Evolutionary conservation across 2,113 vertebrate genomes (phyloP).

Genomic region (Neomonachus schauinslandi): DNA sequence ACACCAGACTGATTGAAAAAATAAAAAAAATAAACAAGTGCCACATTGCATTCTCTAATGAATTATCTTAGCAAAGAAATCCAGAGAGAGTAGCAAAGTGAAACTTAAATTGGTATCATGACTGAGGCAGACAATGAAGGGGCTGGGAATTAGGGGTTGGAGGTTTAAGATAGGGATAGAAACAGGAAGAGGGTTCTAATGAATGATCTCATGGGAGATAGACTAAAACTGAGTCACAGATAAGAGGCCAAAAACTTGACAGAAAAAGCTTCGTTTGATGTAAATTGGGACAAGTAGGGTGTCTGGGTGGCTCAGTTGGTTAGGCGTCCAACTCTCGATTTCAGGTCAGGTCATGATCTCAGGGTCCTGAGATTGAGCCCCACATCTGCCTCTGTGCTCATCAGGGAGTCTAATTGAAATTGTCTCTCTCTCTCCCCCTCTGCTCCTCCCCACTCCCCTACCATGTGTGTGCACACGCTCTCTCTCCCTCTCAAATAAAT

Average conservation of each 20-base stretch:
- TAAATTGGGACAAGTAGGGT: background rate
- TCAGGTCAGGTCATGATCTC: background rate
- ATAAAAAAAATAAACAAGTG: background rate
- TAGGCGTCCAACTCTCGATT: background rate
- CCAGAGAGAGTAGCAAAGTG: background rate
- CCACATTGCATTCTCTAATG: slow-evolving; percentile 6
- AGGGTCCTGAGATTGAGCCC: background rate
- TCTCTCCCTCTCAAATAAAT: background rate
- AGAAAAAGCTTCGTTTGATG: background rate
- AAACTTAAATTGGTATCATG: background rate
- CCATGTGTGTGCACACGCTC: too few relatives aligned
- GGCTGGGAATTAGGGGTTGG: background rate
- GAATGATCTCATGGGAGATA: background rate
- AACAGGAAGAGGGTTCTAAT: background rate
- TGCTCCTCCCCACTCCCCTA: too few relatives aligned
- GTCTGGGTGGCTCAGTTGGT: background rate
- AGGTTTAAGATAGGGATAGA: background rate
- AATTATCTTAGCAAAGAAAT: background rate
- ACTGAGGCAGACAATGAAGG: background rate
- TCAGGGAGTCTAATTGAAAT: background rate
- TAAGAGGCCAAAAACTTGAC: background rate
- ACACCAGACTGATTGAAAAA: background rate
- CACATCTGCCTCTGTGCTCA: background rate
- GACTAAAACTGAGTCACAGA: background rate
- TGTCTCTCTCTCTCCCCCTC: background rate